These are phyloP conservation scores for Vipera latastei DNA, from an alignment of 2,797 vertebrate species.

Conservation along the genomic window DNA sequence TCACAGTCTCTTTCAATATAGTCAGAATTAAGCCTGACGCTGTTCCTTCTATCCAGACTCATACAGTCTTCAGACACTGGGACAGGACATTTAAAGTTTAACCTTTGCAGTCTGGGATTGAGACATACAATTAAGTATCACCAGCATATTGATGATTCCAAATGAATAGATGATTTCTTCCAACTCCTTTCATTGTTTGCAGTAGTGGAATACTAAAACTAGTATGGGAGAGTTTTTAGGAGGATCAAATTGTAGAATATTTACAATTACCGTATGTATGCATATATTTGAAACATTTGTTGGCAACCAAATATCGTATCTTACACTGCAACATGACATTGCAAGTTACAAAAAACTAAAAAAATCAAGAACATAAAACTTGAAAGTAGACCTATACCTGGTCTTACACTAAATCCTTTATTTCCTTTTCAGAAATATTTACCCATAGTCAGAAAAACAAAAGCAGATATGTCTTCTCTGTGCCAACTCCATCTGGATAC, in stretches of 20 bases:
- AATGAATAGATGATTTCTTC: background rate
- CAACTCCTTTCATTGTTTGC: background rate
- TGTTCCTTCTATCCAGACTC: background rate
- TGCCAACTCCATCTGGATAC: background rate
- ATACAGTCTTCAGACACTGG: background rate
- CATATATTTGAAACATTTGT: background rate
- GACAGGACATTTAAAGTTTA: background rate
- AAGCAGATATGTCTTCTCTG: background rate
- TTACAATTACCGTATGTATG: background rate
- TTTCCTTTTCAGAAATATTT: background rate
- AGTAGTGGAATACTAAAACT: background rate
- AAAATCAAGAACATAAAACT: background rate
- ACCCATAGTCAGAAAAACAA: background rate
- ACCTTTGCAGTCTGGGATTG: background rate
- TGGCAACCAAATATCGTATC: background rate
- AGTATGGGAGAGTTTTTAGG: background rate
- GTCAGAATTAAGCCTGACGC: background rate
- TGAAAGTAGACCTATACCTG: background rate
- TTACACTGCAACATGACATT: background rate
- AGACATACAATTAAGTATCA: background rate
- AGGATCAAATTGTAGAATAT: background rate
- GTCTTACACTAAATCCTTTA: background rate
- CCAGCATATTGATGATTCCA: background rate
- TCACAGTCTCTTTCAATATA: background rate
- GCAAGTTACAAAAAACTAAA: background rate